These are phyloP conservation scores for Mylabris phalerata DNA, from an alignment of 1,140 invertebrate species.

Conservation along the genomic window DNA sequence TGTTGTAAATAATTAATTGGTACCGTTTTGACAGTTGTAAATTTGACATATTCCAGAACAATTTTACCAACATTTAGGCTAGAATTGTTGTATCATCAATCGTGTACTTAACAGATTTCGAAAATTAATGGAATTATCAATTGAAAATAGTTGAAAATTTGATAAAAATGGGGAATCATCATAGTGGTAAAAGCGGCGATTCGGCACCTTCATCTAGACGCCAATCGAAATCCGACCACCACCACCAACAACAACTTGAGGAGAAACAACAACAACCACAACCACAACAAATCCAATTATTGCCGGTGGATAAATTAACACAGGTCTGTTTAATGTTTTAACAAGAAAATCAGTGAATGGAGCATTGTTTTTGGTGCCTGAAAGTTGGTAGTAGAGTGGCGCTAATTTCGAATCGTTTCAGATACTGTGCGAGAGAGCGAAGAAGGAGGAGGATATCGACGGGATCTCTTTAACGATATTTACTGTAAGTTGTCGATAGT, in stretches of 20 bases:
- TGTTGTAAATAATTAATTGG: no score
- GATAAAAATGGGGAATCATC: conserved; percentile 29
- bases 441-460: conserved; percentile 56
- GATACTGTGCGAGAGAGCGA: conserved; percentile 55
- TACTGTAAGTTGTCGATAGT: conserved; percentile 44
- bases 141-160: no score
- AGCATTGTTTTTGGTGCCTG: conserved; percentile 7
- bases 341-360: conserved; percentile 11
- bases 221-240: neutral
- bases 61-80: no score
- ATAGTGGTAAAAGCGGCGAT: conserved; percentile 24
- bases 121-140: no score
- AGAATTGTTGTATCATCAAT: no score
- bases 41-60: no score
- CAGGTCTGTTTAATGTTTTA: conserved; percentile 47
- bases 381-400: conserved; percentile 16
- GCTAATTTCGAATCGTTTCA: conserved; percentile 34
- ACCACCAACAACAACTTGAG: conserved; percentile 44
- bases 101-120: no score
- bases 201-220: conserved; percentile 22
- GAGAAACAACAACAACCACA: conserved; percentile 54
- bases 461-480: conserved; percentile 58
- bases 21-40: no score
- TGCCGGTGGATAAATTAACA: conserved; percentile 62
- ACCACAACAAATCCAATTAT: conserved; percentile 52